These are phyloP conservation scores for Gracilinanus agilis DNA, from an alignment of 2,113 vertebrate genomes.

Conservation along the genomic window DNA sequence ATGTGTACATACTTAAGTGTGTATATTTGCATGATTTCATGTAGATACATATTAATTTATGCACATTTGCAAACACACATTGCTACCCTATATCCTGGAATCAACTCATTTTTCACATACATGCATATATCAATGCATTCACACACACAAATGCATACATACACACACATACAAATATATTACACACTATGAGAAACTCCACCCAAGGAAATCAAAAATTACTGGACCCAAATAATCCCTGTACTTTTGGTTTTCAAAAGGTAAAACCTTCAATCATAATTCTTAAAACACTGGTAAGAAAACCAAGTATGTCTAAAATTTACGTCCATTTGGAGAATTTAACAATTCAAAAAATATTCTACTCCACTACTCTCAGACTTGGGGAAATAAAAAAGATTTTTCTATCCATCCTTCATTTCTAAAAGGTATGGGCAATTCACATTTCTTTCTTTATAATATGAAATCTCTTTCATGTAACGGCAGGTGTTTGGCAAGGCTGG, in stretches of 20 bases:
- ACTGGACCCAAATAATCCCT: not conserved
- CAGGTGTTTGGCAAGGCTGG: constrained; percentile 42
- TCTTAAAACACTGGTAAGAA: not conserved
- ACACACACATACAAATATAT: not conserved
- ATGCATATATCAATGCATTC: not conserved
- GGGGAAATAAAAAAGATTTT: not conserved
- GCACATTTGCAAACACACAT: not conserved
- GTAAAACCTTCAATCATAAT: constrained; percentile 36
- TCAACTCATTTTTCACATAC: not conserved
- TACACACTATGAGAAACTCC: not conserved
- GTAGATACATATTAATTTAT: not conserved
- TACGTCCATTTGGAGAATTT: constrained; percentile 19
- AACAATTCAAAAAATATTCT: constrained; percentile 29
- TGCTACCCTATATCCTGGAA: not conserved
- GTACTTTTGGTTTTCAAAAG: not conserved
- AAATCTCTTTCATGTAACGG: constrained; percentile 48
- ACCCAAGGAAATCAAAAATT: not conserved
- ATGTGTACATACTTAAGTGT: too few relatives aligned
- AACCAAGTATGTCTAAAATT: constrained; percentile 1
- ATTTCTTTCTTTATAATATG: not conserved
- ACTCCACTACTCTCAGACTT: constrained; percentile 6
- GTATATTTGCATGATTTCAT: too few relatives aligned
- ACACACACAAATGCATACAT: not conserved
- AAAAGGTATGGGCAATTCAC: not conserved
- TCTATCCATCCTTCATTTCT: constrained; percentile 20